phyloP scores from a whole-genome alignment of 2,113 vertebrate species.

The Polyodon spathula region DNA sequence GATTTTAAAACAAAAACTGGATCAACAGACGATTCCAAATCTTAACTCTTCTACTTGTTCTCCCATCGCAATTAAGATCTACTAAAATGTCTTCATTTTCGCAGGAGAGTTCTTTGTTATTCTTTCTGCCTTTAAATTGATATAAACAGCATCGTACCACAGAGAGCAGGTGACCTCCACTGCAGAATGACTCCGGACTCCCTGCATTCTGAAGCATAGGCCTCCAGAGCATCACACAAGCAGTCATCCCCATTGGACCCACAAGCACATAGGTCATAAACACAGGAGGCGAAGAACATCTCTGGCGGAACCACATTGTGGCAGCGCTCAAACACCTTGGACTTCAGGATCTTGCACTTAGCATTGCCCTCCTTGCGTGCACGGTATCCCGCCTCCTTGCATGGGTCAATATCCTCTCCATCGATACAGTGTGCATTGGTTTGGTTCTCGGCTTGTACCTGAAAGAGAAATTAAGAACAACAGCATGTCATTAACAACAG shows the following conservation, averaged over 20 bases:
- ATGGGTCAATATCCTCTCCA: conserved; percentile 62
- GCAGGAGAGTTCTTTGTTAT: too few relatives aligned
- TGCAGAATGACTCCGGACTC: conserved; percentile 59
- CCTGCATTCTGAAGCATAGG: conserved; percentile 71
- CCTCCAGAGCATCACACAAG: conserved; percentile 74
- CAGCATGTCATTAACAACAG: too few relatives aligned
- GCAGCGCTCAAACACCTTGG: conserved; percentile 56
- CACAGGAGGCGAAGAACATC: conserved; percentile 75
- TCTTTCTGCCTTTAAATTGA: neutral
- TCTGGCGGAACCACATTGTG: conserved; percentile 66
- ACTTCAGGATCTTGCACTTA: conserved; percentile 68
- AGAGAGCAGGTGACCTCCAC: conserved; percentile 72
- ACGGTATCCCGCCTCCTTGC: conserved; percentile 67
- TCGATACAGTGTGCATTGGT: conserved; percentile 45
- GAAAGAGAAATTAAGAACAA: neutral
- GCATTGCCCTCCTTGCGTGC: conserved; percentile 66
- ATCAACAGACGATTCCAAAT: too few relatives aligned
- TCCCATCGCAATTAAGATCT: too few relatives aligned
- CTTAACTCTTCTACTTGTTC: too few relatives aligned
- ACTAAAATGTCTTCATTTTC: too few relatives aligned
- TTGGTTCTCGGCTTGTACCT: conserved; percentile 46
- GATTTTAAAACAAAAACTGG: too few relatives aligned
- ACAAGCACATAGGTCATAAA: conserved; percentile 81
- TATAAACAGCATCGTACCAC: conserved; percentile 53
- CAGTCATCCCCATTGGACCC: conserved; percentile 60